phyloP scores from a whole-genome alignment of 2,888 invertebrate species.

The Tipula lateralis region DNA sequence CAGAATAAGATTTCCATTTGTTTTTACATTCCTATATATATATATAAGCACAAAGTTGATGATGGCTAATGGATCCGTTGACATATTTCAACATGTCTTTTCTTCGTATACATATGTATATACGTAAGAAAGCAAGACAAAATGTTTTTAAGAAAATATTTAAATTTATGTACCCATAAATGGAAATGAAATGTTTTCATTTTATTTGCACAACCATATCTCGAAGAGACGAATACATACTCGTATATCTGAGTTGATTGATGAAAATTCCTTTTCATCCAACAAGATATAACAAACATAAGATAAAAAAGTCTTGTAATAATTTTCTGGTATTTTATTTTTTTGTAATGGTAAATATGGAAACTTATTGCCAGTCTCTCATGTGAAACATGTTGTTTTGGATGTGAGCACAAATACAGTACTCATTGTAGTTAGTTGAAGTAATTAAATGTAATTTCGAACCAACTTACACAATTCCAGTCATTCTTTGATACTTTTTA shows the following conservation, averaged over 20 bases:
- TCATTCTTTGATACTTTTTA: too few species aligned
- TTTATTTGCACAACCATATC: not conserved
- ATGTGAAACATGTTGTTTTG: not conserved
- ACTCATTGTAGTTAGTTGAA: not conserved
- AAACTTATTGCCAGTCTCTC: not conserved
- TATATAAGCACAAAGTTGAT: not conserved
- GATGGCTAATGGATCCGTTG: slow-evolving; percentile 19
- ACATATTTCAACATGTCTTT: not conserved
- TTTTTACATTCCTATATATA: not conserved
- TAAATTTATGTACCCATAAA: slow-evolving; percentile 2
- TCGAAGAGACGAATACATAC: not conserved
- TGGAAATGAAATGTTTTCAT: slow-evolving; percentile 7
- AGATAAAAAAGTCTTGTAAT: not conserved
- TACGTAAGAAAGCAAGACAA: not conserved
- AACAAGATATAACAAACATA: too few species aligned
- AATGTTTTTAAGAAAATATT: not conserved
- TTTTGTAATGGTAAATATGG: not conserved
- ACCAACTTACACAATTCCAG: too few species aligned
- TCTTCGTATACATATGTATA: not conserved
- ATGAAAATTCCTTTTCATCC: not conserved
- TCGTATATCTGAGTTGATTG: not conserved
- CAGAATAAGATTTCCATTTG: not conserved
- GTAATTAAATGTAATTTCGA: not conserved
- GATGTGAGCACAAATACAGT: not conserved
- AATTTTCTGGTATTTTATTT: not conserved